phyloP scores from a whole-genome alignment of 1,140 invertebrate genomes.

The Eueides isabella region DNA sequence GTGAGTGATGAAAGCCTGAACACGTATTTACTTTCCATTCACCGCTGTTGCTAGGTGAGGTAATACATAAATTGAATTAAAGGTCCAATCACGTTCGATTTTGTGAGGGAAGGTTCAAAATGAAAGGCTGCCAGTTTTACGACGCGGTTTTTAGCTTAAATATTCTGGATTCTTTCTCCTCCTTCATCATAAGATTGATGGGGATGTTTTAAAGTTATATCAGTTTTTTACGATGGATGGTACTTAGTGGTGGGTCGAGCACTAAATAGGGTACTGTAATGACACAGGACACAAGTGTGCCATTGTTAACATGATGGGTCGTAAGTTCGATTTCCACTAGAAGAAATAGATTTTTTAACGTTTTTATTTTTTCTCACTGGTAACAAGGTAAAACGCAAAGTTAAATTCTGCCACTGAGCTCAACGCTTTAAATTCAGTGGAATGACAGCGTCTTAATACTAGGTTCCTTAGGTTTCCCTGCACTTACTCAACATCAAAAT shows the following conservation, averaged over 20 bases:
- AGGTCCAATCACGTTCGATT: constrained; percentile 48
- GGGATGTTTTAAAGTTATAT: constrained; percentile 11
- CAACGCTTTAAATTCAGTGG: no score
- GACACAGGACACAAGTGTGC: no score
- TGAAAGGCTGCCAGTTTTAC: constrained; percentile 37
- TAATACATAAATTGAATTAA: constrained; percentile 50
- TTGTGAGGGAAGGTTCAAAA: constrained; percentile 34
- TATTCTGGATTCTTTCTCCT: constrained; percentile 14
- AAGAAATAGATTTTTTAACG: no score
- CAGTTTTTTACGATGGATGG: neutral
- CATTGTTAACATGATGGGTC: no score
- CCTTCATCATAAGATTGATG: neutral
- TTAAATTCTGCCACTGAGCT: no score
- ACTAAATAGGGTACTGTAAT: neutral
- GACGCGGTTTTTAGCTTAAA: constrained; percentile 30
- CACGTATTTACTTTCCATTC: constrained; percentile 44
- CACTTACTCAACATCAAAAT: no score
- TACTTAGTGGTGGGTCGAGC: neutral
- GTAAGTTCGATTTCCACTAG: no score
- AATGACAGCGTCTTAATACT: no score
- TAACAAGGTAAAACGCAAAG: no score
- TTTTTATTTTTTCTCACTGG: no score
- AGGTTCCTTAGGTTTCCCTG: no score
- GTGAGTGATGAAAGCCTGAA: constrained; percentile 43
- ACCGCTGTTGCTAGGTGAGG: constrained; percentile 42